Base-by-base conservation (phyloP, 37 sponge, comb jelly and placozoan genomes). In the Beroe forskalii region DNA sequence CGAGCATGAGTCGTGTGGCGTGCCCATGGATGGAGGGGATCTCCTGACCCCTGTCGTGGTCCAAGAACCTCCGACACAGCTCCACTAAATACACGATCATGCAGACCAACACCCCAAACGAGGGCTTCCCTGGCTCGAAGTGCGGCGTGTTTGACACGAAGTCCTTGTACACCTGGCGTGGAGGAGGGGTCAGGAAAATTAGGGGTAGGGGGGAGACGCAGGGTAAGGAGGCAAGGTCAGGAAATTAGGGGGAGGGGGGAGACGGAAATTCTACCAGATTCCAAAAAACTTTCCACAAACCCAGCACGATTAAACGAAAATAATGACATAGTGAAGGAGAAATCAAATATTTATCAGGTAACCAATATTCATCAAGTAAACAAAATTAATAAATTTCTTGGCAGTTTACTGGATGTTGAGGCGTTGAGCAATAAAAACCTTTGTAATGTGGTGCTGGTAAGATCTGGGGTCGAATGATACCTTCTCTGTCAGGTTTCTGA, bases 41-140 rank as follows among this genome's bases (percentile, higher is more conserved):
- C 40, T 72, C 75, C 32, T 38, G 3, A 3, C 75, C 75, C 19
- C 40, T 27, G 40, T 37, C 75, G 40, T 37, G 28, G 9, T 72
- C 75, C 75, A 72, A 20, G 39, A 72, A 72, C 40, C 75, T 2
- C 8, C 75, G 23, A 72, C 75, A 72, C 75, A 72, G 39, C 40
- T 72, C 75, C 38, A 72, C 39, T 39, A 72, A 20, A 33, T 72
- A 72, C 40, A 37, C 40, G 40, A 72, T 72, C 14, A 72, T 6
- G 35, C 75, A 38, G 38, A 72, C 1, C 75, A 72, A 37, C 75
- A 72, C 35, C 1, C 75, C 75, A 72, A 72, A 72, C 14, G 40
- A 36, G 35, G 75, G 75, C 35, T 37, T 72, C 1, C 75, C 75
- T 36, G 75, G 22, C 40, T 72, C 75, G 75, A 6, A 72, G 23